Base-by-base conservation (phyloP, 1,140 invertebrate species). In the Ylistrum balloti region DNA sequence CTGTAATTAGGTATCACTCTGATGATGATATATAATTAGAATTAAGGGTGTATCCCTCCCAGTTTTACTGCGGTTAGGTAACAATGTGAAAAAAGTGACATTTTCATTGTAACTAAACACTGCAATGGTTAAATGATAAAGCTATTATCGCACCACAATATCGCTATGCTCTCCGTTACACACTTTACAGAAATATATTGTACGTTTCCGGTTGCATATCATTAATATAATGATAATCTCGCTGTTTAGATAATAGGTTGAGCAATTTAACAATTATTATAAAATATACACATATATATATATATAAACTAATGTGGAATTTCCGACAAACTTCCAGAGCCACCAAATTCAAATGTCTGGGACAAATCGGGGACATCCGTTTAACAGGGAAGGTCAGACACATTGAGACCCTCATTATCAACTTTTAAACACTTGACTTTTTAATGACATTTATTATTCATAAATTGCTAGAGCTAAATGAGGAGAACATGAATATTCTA, bases 391-490 rank as follows among this genome's bases (percentile, higher is more conserved):
- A 74, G 56, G 56, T 74, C 56, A 74, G 22, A 74, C 56, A 74
- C 56, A 74, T 74, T n/a, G 56, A 28, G 22, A 74, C 13, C 56
- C 56, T 74, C 56, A 74, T 74, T 74, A 74, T 74, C 56, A 74
- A 74, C 56, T 74, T 74, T 74, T 74, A 74, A 74, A 74, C 56
- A 74, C 56, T 74, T 74, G 56, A 74, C 56, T 74, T 74, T 74
- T 74, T 74, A 74, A 74, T 74, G 56, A 74, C 56, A 74, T 74
- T 74, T 74, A 74, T 28, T 74, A 74, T 74, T 74, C 56, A 74
- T 74, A 74, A 74, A 74, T 74, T 74, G 28, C 56, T 74, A 28
- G 56, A 74, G n/a, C 56, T 74, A 74, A 74, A 74, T 74, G 56
- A 74, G 56, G 22, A 74, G 9, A 74, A 74, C n/a, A 74, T 28